Evolutionary conservation across 2,797 vertebrate genomes (phyloP).

Genomic region (Ciconia nigra): DNA sequence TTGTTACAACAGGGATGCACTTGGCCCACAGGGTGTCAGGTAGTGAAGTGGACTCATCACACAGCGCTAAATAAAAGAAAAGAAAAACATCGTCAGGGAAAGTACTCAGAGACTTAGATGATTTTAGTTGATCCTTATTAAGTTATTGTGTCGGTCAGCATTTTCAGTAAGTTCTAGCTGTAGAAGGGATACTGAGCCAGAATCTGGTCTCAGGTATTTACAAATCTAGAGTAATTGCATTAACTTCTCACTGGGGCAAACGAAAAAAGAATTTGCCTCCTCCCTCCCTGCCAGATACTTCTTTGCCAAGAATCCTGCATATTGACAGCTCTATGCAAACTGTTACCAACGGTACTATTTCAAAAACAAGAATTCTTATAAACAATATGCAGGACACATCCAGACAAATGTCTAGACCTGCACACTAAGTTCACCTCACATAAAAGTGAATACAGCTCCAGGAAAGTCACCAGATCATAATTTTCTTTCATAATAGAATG

Average conservation of each 20-base stretch:
- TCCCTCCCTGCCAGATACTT: not conserved
- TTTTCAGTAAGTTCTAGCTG: not conserved
- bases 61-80: not conserved
- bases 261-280: not conserved
- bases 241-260: not conserved
- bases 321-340: not conserved
- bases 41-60: not conserved
- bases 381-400: not conserved
- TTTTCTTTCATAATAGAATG: not conserved
- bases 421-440: not conserved
- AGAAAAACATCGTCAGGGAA: not conserved
- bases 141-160: not conserved
- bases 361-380: not conserved
- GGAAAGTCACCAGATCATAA: not conserved
- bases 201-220: not conserved
- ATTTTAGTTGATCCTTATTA: not conserved
- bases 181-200: not conserved
- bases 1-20: constrained; percentile 29
- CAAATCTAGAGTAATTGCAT: not conserved
- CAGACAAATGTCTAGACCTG: not conserved
- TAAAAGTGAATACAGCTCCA: not conserved
- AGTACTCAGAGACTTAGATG: not conserved
- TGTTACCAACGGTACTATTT: not conserved
- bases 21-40: not conserved
- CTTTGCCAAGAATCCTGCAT: not conserved